phyloP scores from a whole-genome alignment of 2,113 vertebrate genomes.

The Sander vitreus region DNA sequence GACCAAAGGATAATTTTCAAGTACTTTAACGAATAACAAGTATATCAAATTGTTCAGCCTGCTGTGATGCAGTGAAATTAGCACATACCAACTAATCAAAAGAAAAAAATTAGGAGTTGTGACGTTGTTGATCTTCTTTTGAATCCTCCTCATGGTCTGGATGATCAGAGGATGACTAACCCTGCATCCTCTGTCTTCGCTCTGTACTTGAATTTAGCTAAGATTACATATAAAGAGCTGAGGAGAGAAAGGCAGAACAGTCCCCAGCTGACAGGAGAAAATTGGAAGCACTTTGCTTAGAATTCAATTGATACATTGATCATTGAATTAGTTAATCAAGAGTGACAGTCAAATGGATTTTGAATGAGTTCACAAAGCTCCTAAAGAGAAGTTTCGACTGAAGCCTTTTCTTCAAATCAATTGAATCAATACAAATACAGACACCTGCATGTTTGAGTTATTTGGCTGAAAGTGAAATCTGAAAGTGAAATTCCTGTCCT shows the following conservation, averaged over 20 bases:
- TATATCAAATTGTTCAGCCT: not conserved
- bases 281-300: not conserved
- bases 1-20: not conserved
- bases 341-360: not conserved
- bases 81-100: not conserved
- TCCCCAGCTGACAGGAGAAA: not conserved
- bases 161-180: not conserved
- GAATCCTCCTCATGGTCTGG: not conserved
- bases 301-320: not conserved
- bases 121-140: not conserved
- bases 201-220: not conserved
- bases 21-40: not conserved
- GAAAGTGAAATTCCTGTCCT: not conserved
- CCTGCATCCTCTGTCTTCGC: not conserved
- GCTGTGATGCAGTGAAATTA: not conserved
- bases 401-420: conserved; percentile 4
- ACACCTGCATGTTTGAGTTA: not conserved
- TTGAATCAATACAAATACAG: not conserved
- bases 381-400: not conserved
- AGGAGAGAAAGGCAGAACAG: not conserved
- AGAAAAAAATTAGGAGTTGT: not conserved
- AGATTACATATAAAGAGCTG: not conserved
- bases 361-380: not conserved
- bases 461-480: not conserved
- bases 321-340: not conserved